Evolutionary conservation across 2,797 vertebrate genomes (phyloP).

Genomic region (Neoniphon sammara): DNA sequence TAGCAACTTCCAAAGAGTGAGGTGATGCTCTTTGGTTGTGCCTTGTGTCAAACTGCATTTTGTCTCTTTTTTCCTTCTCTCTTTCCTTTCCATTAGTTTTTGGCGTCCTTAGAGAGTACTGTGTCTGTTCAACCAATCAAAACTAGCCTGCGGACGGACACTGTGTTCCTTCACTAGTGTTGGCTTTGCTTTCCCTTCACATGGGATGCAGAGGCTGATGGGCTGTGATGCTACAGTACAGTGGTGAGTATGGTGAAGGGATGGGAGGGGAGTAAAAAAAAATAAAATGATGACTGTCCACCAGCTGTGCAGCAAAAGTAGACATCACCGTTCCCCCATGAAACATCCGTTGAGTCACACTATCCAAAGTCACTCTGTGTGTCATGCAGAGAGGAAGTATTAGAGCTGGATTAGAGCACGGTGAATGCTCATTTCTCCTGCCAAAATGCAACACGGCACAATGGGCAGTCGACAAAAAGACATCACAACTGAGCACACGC

Average conservation of each 20-base stretch:
- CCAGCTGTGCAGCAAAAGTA: constrained; percentile 65
- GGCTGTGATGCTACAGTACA: constrained; percentile 41
- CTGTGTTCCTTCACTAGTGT: constrained; percentile 34
- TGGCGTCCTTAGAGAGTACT: background rate
- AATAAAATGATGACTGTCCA: constrained; percentile 56
- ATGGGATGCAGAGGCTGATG: constrained; percentile 53
- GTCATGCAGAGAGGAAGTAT: constrained; percentile 52
- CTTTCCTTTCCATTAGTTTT: background rate
- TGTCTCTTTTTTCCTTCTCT: background rate
- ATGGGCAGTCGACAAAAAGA: constrained; percentile 20
- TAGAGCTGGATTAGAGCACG: constrained; percentile 17
- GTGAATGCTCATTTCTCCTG: constrained; percentile 34
- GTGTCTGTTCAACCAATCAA: constrained; percentile 46
- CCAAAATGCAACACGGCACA: constrained; percentile 26
- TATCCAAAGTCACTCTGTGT: constrained; percentile 47
- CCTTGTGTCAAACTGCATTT: constrained; percentile 27
- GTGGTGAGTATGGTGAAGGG: constrained; percentile 1
- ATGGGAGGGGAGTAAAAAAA: constrained; percentile 22
- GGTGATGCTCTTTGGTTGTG: background rate
- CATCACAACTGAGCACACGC: background rate
- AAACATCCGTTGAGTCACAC: constrained; percentile 57
- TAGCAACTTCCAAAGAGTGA: background rate
- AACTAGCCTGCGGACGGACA: constrained; percentile 14
- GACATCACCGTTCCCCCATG: constrained; percentile 51
- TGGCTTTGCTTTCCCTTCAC: constrained; percentile 52